Evolutionary conservation across 2,888 invertebrate species (phyloP).

Genomic region (Melitaea athalia): DNA sequence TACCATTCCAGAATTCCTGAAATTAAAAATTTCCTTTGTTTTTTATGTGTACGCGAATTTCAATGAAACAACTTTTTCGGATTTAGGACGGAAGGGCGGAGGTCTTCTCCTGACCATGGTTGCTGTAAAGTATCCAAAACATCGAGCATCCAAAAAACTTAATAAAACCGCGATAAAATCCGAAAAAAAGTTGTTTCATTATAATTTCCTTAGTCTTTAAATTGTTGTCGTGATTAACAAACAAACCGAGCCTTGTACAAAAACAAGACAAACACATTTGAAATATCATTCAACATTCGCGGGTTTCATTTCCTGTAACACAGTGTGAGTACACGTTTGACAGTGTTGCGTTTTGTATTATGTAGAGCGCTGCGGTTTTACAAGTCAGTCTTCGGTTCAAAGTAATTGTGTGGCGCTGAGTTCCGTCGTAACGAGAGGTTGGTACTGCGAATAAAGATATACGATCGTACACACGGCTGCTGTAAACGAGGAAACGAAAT

Average conservation of each 20-base stretch:
- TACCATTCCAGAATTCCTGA: too few species aligned
- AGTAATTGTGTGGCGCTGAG: conserved; percentile 20
- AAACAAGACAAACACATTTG: neutral
- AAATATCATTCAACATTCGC: neutral
- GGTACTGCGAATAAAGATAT: conserved; percentile 5
- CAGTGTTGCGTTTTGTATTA: conserved; percentile 5
- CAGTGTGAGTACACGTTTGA: neutral
- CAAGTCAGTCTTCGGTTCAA: conserved; percentile 17
- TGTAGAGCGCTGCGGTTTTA: neutral
- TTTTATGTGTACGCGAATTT: too few species aligned
- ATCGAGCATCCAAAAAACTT: too few species aligned
- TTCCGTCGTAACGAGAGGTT: conserved; percentile 11
- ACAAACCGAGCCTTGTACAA: neutral
- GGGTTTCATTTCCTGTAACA: conserved; percentile 2
- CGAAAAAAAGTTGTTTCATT: too few species aligned
- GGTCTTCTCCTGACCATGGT: too few species aligned
- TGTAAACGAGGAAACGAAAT: neutral
- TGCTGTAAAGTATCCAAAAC: too few species aligned
- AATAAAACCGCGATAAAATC: too few species aligned
- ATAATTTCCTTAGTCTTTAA: neutral
- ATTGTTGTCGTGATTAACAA: neutral
- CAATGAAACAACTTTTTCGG: too few species aligned
- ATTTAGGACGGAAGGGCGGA: too few species aligned
- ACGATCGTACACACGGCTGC: neutral
- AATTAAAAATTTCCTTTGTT: too few species aligned